Base-by-base conservation (phyloP, 2,113 vertebrate species). In the Phaethornis superciliosus region DNA sequence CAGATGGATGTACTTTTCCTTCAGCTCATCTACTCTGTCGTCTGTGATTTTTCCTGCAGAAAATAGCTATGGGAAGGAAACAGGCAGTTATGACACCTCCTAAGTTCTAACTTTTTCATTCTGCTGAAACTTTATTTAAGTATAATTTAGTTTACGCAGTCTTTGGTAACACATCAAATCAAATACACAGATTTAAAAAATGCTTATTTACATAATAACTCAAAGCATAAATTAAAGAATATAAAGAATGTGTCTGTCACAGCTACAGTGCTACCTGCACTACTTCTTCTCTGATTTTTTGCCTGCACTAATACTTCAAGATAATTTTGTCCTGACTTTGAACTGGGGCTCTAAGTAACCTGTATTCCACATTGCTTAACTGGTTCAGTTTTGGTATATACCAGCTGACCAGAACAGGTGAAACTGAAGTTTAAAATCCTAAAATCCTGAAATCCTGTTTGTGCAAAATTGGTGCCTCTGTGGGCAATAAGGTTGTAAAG, bases 21-120 rank as follows among this genome's bases (percentile, higher is more conserved):
- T 99, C 95, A 99, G 95, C 70, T 98, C 97, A 72, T 97, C 97
- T 78, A 96, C 90, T 96, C 97, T 98, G 87, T 96, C 98, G 63
- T 86, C 97, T 89, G 97, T 97, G 87, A 99, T 98, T 95, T 98
- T 98, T 70, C 98, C 99, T 76, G 77, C 58, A 56, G 98, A 96
- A 86, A 98, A 95, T 62, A 99, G 87, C 99, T 99, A 85, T 40
- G 71, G 95, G 94, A 96, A 78, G 86, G 69, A 96, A 94, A 93
- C 67, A 94, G 28, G 64, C 35, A 65, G 56, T 85, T 58, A 58
- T 91, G 85, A 96, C 82, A 85, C 70, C 56, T 85, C 44, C 15
- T 54, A 55, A 83, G 54, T n/a, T 67, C 15, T 70, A 64, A 88
- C 52, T 76, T 27, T 96, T 94, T 77, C 55, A 81, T 84, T 76